Percentiles rank a stretch among this genome's conserved stretches.
Evolutionary conservation across 2,888 invertebrate species (phyloP).

Genomic region (Pristionchus maxplancki): DNA sequence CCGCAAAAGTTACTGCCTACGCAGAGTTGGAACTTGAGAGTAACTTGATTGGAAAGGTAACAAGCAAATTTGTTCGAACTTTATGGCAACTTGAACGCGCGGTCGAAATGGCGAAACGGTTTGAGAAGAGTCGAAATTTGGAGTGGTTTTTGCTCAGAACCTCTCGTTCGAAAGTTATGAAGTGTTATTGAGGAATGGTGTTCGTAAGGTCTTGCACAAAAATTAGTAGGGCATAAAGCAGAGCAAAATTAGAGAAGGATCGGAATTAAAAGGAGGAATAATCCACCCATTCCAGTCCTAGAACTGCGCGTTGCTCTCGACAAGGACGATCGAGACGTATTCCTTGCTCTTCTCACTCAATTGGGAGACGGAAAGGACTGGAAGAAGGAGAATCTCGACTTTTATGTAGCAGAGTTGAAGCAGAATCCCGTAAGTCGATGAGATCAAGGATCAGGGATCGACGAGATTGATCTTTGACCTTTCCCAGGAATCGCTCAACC

Average conservation of each 20-base stretch:
- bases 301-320: constrained; percentile 34
- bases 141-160: no score
- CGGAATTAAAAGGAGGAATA: no score
- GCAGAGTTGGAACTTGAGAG: not conserved
- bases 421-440: not conserved
- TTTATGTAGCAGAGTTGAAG: constrained; percentile 11
- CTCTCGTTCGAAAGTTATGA: no score
- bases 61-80: not conserved
- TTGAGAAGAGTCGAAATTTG: not conserved
- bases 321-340: not conserved
- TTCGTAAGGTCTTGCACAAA: no score
- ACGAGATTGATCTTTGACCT: not conserved
- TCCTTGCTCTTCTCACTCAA: constrained; percentile 7
- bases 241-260: no score
- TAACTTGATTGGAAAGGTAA: not conserved
- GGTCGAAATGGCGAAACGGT: not conserved
- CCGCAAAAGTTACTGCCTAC: constrained; percentile 8
- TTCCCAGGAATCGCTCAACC: not conserved
- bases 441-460: not conserved
- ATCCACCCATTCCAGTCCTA: no score
- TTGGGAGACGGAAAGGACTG: not conserved
- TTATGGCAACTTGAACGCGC: not conserved
- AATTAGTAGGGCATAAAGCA: no score
- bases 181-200: no score
- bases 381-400: not conserved